phyloP scores from a whole-genome alignment of 2,113 vertebrate genomes.

The Corvus hawaiiensis region DNA sequence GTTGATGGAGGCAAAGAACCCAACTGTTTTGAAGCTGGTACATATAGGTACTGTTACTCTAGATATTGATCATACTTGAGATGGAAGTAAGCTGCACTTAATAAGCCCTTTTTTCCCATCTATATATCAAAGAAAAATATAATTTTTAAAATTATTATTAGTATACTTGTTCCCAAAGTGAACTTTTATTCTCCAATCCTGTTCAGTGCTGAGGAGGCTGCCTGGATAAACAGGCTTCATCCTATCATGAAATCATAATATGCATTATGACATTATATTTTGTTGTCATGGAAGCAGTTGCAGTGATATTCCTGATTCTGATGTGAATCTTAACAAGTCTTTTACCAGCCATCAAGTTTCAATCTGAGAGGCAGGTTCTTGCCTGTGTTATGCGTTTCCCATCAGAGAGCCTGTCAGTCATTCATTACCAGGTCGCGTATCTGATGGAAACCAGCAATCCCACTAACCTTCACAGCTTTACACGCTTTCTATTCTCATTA shows the following conservation, averaged over 20 bases:
- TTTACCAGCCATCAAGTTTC: slow-evolving; percentile 20
- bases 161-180: not conserved
- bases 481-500: not conserved
- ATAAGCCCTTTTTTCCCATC: not conserved
- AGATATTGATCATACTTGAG: not conserved
- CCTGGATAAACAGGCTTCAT: not conserved
- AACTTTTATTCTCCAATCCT: not conserved
- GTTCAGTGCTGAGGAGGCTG: not conserved
- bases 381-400: not conserved
- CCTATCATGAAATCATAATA: not conserved
- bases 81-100: not conserved
- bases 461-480: not conserved
- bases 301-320: slow-evolving; percentile 33
- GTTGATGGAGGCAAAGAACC: not conserved
- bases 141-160: not conserved
- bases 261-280: slow-evolving; percentile 26
- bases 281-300: slow-evolving; percentile 50
- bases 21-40: not conserved
- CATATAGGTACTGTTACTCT: rapidly evolving
- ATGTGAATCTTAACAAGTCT: slow-evolving; percentile 46
- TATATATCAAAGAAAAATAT: not conserved
- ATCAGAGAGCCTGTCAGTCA: slow-evolving; percentile 18
- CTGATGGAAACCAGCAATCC: not conserved
- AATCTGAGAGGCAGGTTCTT: not conserved
- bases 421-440: not conserved